These are phyloP conservation scores for Scomber scombrus DNA, from an alignment of 2,113 vertebrate species.

Conservation along the genomic window DNA sequence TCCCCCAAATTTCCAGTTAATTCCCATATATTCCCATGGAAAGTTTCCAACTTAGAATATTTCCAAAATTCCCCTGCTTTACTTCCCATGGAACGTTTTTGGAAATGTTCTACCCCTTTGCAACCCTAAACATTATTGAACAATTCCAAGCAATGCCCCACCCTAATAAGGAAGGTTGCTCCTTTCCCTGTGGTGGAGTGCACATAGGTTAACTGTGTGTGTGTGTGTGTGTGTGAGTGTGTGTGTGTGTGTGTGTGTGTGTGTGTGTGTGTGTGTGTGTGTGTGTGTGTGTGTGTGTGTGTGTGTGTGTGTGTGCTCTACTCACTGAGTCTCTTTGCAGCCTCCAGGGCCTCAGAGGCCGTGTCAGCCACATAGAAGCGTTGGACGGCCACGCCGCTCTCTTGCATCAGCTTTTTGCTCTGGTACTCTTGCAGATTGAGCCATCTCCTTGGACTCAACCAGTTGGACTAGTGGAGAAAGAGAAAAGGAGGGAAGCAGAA, in stretches of 20 bases:
- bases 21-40: too few species aligned
- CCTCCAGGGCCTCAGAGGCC: conserved; percentile 92
- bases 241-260: not conserved
- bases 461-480: conserved; percentile 81
- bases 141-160: not conserved
- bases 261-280: not conserved
- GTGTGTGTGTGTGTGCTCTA: conserved; percentile 35
- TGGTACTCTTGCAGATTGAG: conserved; percentile 99
- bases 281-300: not conserved
- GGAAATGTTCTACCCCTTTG: too few species aligned
- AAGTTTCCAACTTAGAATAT: too few species aligned
- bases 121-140: too few species aligned
- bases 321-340: conserved; percentile 96
- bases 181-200: not conserved
- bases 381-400: conserved; percentile 94
- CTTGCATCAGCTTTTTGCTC: conserved; percentile 99
- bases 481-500: not conserved
- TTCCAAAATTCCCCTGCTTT: too few species aligned
- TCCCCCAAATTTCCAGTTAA: too few species aligned
- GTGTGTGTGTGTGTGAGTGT: not conserved
- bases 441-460: conserved; percentile 91
- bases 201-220: not conserved
- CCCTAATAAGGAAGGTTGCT: not conserved
- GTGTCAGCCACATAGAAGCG: conserved; percentile 94
- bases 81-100: too few species aligned